These are phyloP conservation scores for Pediacus dermestoides DNA, from an alignment of 2,888 invertebrate species.

Conservation along the genomic window DNA sequence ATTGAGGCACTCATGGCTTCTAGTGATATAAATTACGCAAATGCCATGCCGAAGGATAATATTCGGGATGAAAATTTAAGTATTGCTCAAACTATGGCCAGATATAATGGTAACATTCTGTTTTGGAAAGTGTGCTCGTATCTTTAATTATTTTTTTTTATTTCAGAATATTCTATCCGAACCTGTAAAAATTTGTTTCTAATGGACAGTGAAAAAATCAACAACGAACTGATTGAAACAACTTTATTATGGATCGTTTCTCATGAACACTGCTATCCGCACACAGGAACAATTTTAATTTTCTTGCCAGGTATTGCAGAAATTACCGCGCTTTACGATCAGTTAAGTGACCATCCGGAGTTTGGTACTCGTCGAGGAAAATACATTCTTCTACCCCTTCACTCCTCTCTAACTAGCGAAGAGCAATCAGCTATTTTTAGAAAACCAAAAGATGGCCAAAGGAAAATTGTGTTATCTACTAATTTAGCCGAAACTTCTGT, in stretches of 20 bases:
- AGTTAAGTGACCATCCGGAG: slow-evolving; percentile 60
- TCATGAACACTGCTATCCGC: slow-evolving; percentile 66
- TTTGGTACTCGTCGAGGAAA: slow-evolving; percentile 63
- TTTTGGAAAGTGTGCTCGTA: not conserved
- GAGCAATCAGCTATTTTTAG: slow-evolving; percentile 76
- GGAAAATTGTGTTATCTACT: slow-evolving; percentile 87
- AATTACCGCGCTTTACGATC: slow-evolving; percentile 69
- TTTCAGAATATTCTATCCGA: slow-evolving; percentile 54
- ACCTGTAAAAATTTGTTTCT: slow-evolving; percentile 72
- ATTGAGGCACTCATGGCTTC: slow-evolving; percentile 61
- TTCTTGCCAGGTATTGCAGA: slow-evolving; percentile 79
- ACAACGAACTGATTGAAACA: slow-evolving; percentile 71
- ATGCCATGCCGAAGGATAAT: slow-evolving; percentile 55
- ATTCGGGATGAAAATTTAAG: slow-evolving; percentile 70
- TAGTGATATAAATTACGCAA: slow-evolving; percentile 40
- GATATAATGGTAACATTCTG: slow-evolving; percentile 56
- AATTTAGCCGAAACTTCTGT: slow-evolving; percentile 95
- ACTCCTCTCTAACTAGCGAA: slow-evolving; percentile 79
- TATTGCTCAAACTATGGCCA: slow-evolving; percentile 61
- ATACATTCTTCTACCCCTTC: slow-evolving; percentile 75
- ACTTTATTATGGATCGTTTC: slow-evolving; percentile 66
- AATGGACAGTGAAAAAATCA: slow-evolving; percentile 75
- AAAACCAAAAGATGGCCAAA: slow-evolving; percentile 63
- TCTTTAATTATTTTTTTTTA: slow-evolving; percentile 4
- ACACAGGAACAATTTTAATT: slow-evolving; percentile 71